These are phyloP conservation scores for Toxonevra muliebris DNA, from an alignment of 2,888 invertebrate species.

Conservation along the genomic window DNA sequence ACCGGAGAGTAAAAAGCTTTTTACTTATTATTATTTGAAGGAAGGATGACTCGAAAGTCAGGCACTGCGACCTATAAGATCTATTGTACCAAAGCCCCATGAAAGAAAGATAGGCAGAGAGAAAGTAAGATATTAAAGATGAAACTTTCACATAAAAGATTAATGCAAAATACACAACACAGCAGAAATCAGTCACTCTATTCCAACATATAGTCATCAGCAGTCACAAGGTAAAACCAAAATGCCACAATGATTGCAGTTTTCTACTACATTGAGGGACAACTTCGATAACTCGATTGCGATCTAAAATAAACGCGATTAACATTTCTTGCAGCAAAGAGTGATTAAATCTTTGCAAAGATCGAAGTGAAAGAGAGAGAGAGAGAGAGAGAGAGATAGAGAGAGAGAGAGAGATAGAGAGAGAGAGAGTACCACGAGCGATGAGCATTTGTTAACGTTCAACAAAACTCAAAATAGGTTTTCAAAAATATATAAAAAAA, in stretches of 20 bases:
- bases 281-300: no score
- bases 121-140: slow-evolving; percentile 40
- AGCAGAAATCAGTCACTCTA: slow-evolving; percentile 3
- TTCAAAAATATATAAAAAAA: slow-evolving; percentile 2
- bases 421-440: no score
- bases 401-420: no score
- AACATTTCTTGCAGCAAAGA: not conserved
- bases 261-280: not conserved
- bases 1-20: no score
- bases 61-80: no score
- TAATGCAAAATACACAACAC: no score
- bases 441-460: slow-evolving; percentile 28
- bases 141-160: slow-evolving; percentile 44
- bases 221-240: not conserved
- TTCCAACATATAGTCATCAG: slow-evolving; percentile 25
- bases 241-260: not conserved
- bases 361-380: not conserved
- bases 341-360: slow-evolving; percentile 18
- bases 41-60: no score
- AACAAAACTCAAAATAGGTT: slow-evolving; percentile 37
- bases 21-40: no score
- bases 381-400: no score
- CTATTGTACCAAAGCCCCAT: no score
- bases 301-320: slow-evolving; percentile 9
- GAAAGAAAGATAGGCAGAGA: no score